Conservation (phyloP, 2,797 vertebrate genomes). For the Diplodus sargus region DNA sequence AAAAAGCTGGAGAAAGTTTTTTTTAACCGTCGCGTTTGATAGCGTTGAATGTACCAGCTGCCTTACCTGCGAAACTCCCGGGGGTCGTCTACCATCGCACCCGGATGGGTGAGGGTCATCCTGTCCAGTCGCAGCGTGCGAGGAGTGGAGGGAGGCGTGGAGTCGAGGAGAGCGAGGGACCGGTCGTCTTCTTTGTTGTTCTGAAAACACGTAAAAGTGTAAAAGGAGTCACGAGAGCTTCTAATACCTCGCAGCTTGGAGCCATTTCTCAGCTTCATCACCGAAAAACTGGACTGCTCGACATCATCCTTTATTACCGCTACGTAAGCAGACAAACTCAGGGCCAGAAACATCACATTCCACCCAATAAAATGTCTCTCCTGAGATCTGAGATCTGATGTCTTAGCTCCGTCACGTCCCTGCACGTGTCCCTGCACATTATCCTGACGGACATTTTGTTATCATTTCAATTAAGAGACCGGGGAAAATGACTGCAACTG, state of each 20-base stretch:
- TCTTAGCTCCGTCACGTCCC: not conserved
- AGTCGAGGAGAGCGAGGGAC: constrained; percentile 89
- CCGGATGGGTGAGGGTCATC: constrained; percentile 91
- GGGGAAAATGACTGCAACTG: not conserved
- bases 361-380: not conserved
- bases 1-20: not conserved
- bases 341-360: not conserved
- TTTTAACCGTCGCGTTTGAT: not conserved
- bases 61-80: constrained; percentile 87
- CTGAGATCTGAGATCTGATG: not conserved
- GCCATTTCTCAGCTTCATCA: not conserved
- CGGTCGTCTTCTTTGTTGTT: constrained; percentile 92
- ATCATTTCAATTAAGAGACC: not conserved
- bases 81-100: constrained; percentile 88
- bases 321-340: not conserved
- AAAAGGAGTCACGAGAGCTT: not conserved
- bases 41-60: fast-evolving
- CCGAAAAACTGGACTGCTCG: not conserved
- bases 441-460: not conserved
- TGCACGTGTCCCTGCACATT: not conserved
- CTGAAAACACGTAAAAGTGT: constrained; percentile 68
- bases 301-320: not conserved
- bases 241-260: not conserved
- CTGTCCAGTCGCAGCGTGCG: constrained; percentile 90
- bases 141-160: constrained; percentile 90